Base-by-base conservation (phyloP, 2,888 invertebrate species). In the Desoria tigrina region DNA sequence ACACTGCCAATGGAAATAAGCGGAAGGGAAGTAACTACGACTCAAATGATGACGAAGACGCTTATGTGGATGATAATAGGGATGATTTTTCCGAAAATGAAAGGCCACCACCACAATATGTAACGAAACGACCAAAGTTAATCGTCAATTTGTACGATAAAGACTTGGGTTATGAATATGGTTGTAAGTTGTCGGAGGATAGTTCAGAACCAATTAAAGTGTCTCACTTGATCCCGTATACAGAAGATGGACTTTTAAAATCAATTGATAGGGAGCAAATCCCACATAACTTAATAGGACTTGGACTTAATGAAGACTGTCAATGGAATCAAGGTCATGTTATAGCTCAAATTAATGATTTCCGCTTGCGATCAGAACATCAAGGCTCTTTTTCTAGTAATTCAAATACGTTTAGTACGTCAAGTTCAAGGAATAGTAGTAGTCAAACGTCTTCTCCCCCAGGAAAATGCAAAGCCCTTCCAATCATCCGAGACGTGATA, bases 141-240 rank as follows among this genome's bases (percentile, higher is more conserved):
- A 60, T 75, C 24, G 65, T 75, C 0, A 75, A 73, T 56, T 49
- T 75, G 21, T 74, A 75, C 61, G 60, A 68, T 6, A 45, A 61
- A n/a, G 63, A 68, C 3, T 45, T 63, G 50, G 75, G 75, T n/a
- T 75, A 75, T 50, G 70, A 68, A 16, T 73, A 66, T 51, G 63
- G 66, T 42, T 49, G 56, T 26, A 64, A 61, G 28, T 50, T 69
- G 51, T 67, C 72, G 23, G 69, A 68, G 37, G 66, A 68, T 37
- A 57, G 54, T 28, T 69, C 66, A 18, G 65, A 71, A 23, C 59
- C 37, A 27, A 62, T 61, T 14, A 66, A 71, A 62, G 23, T 42
- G 21, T 71, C 69, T 45, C 74, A 76, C 26, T 42, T 69, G 16
- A 72, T 76, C 39, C 75, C 75, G 3, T 76, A 74, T 55, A 54